Evolutionary conservation across 2,888 invertebrate species (phyloP), one percentile per base, ranked within the genome.

Genomic region (Agrenia bidenticulata): DNA sequence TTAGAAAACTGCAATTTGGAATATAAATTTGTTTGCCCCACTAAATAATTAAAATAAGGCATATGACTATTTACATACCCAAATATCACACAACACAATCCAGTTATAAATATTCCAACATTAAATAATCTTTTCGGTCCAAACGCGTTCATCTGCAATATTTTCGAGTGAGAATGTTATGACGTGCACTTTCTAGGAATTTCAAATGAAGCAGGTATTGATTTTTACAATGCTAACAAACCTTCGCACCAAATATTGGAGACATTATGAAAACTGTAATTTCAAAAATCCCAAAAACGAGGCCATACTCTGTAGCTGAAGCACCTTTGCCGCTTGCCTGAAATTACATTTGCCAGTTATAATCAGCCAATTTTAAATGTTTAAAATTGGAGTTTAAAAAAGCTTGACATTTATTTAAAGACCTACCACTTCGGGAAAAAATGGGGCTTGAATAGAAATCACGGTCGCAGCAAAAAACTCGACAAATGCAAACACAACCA

Each of bases 401-500:
- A 19, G 41, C 5, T 58, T 41, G n/a, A n/a, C n/a, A n/a, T n/a
- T 41, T 15, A 39, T 23, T 24, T 24, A 11, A 45, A 50, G 39
- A 45, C 85, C 82, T 81, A 90, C 90, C 85, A 91, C 90, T 78
- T 86, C 84, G 0, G 91, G 91, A 79, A 90, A 92, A 80, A 92
- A 92, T 0, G 92, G 91, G 1, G 91, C 91, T 78, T 92, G 91
- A 2, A 92, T 80, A 0, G 91, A 90, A 2, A 92, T 90, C 80
- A 91, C 90, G 70, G 90, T 86, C 1, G 91, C 91, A 78, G 90
- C 90, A 77, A 89, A 90, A 81, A 92, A 91, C 80, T 92, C 90
- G 17, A 90, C 89, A 72, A 90, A 85, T 23, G 89, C 87, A 78
- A 92, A 89, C 57, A 89, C 88, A 50, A 89, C 82, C 56, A 90